Percentiles rank a stretch among this genome's conserved stretches.
phyloP scores from a whole-genome alignment of 2,888 invertebrate genomes.

The Aricia artaxerxes region DNA sequence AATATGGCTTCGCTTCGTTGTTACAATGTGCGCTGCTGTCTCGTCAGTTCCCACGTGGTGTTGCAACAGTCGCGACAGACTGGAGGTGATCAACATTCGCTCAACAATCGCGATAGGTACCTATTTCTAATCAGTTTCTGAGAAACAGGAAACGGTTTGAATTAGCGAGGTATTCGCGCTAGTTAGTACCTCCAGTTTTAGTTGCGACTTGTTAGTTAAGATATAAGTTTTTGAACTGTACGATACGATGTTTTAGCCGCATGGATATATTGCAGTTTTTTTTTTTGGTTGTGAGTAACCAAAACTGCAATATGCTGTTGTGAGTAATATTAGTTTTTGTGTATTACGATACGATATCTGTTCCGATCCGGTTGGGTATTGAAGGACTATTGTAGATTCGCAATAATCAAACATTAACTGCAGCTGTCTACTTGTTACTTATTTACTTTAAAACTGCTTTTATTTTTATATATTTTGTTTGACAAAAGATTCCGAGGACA shows the following conservation, averaged over 20 bases:
- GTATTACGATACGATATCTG: too few relatives aligned
- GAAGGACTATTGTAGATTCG: too few relatives aligned
- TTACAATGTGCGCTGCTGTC: neutral
- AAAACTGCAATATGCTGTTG: too few relatives aligned
- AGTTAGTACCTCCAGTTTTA: neutral
- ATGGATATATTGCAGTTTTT: neutral
- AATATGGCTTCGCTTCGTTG: neutral
- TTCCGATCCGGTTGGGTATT: too few relatives aligned
- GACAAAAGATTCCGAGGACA: too few relatives aligned
- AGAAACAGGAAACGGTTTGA: constrained; percentile 10
- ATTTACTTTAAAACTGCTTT: too few relatives aligned
- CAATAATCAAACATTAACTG: too few relatives aligned
- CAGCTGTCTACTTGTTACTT: too few relatives aligned
- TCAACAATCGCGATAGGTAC: constrained; percentile 6
- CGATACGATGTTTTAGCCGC: neutral
- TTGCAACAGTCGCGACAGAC: neutral
- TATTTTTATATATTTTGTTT: too few relatives aligned
- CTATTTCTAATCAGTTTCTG: constrained; percentile 6
- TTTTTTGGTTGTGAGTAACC: neutral
- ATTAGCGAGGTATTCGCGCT: neutral
- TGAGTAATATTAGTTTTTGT: neutral
- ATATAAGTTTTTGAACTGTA: neutral
- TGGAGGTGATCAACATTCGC: constrained; percentile 18
- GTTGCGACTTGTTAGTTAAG: neutral
- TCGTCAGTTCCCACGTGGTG: neutral